Evolutionary conservation across 2,797 vertebrate species (phyloP).

Genomic region (Pantherophis alleghaniensis): DNA sequence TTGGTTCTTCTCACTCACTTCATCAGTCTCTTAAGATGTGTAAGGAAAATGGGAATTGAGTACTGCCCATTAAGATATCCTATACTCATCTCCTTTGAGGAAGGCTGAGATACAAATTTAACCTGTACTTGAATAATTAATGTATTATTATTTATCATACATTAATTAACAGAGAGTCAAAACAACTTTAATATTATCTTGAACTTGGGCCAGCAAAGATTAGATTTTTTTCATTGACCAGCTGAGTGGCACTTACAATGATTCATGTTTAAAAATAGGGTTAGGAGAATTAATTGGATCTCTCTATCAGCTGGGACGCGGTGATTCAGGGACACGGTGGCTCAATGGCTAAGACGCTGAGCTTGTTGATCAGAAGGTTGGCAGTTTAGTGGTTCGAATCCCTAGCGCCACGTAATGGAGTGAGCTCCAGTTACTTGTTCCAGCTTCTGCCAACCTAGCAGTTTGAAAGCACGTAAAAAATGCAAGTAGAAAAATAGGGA

Average conservation of each 20-base stretch:
- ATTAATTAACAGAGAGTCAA: not conserved
- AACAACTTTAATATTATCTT: not conserved
- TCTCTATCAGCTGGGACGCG: not conserved
- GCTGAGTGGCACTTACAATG: not conserved
- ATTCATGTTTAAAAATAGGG: not conserved
- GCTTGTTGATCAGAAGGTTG: no score
- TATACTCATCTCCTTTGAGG: not conserved
- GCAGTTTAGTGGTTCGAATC: no score
- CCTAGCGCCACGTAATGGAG: no score
- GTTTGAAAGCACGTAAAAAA: no score
- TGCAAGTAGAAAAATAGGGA: no score
- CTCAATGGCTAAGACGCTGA: no score
- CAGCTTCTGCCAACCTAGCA: no score
- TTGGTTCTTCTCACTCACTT: not conserved
- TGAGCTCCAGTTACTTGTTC: no score
- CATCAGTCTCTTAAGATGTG: not conserved
- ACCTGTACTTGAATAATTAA: not conserved
- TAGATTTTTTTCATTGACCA: not conserved
- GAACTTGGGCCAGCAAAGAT: not conserved
- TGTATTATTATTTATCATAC: not conserved
- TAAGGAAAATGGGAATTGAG: not conserved
- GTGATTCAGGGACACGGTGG: no score
- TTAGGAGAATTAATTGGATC: not conserved
- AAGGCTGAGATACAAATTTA: not conserved
- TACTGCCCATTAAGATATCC: not conserved